Evolutionary conservation across 2,113 vertebrate genomes (phyloP), one percentile per base, ranked within the genome.

Genomic region (Megaceryle maxima): DNA sequence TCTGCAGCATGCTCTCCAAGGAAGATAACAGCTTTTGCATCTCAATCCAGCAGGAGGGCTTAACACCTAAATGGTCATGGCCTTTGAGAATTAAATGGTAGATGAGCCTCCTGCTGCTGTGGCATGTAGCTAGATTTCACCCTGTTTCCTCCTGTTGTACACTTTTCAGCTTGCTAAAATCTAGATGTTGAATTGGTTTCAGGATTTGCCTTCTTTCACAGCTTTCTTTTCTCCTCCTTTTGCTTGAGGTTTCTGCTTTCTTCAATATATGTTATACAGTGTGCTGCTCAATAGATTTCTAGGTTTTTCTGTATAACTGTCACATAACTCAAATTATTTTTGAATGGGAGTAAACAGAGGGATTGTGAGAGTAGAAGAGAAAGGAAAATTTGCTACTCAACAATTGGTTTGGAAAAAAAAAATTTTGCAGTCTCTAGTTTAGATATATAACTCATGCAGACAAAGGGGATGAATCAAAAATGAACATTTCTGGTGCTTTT

Each of bases 21-120:
- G 64, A 79, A 22, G 64, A 44, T 70, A 83, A 41, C 35, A 0
- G 0, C 28, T 73, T 56, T 64, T 67, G 22, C 0, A 1, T 35
- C 1, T 3, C 0, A 0, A 69, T 68, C 57, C n/a, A 82, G 37
- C 28, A 79, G 55, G 33, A 83, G 43, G n/a, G 35, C 39, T 64
- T 77, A 90, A 81, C 69, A 60, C 72, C 31, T 88, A 78, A 55
- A 76, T 24, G 14, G 46, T 76, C 24, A 15, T 35, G 37, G 69
- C 24, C 26, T 88, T 73, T 66, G 59, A 50, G 70, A 41, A 80
- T 90, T 92, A 90, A 70, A 83, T 3, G 48, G 37, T 20, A 78
- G 75, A 50, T 15, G 50, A 78, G 48, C 33, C 15, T 94, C 31
- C 41, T 79, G 33, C 11, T 93, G 73, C 56, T 28, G 70, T 35